phyloP scores from a whole-genome alignment of 2,888 invertebrate genomes.

The Pandemis corylana region DNA sequence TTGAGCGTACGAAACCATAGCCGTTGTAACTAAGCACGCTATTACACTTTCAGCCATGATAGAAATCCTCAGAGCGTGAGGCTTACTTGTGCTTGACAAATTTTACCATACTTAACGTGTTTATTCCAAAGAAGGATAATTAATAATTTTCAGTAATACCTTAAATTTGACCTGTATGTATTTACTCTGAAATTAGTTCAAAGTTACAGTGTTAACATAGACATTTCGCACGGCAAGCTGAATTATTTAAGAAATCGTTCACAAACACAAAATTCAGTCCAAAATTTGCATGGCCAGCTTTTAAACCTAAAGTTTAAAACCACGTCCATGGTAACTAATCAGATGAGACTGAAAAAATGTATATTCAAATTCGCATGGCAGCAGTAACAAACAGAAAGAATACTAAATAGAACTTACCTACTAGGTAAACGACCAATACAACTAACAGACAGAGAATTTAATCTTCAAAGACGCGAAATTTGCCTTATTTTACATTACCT shows the following conservation, averaged over 20 bases:
- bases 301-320: background rate
- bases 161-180: too few relatives aligned
- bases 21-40: background rate
- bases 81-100: background rate
- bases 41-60: slow-evolving; percentile 2
- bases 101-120: background rate
- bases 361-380: slow-evolving; percentile 2
- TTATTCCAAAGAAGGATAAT: too few relatives aligned
- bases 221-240: slow-evolving; percentile 33
- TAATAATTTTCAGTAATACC: background rate
- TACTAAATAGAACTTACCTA: background rate
- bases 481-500: background rate
- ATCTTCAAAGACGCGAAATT: background rate
- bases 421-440: background rate
- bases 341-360: background rate
- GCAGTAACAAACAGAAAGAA: background rate
- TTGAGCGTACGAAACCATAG: slow-evolving; percentile 6
- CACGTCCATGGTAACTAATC: background rate
- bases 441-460: background rate
- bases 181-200: background rate
- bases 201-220: background rate
- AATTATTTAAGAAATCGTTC: background rate
- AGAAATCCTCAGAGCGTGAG: slow-evolving; percentile 1
- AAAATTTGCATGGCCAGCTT: slow-evolving; percentile 29
- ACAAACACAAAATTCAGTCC: background rate